Evolutionary conservation across 2,113 vertebrate species (phyloP).

Genomic region (Datnioides undecimradiatus): DNA sequence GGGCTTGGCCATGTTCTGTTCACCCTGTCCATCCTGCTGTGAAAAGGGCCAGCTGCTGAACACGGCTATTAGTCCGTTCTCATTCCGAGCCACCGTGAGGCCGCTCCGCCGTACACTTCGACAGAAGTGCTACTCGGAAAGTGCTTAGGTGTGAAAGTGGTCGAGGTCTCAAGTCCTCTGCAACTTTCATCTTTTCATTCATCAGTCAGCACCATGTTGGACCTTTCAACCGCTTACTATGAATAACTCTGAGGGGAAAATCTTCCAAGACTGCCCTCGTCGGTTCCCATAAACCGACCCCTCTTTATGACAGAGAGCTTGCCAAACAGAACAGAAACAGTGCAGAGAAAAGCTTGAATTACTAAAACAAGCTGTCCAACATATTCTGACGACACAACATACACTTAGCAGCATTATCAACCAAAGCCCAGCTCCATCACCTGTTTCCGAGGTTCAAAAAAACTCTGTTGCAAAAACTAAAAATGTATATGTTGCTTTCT

Average conservation of each 20-base stretch:
- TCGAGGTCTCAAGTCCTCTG: slow-evolving; percentile 25
- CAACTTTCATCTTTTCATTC: slow-evolving; percentile 41
- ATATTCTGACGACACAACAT: slow-evolving; percentile 19
- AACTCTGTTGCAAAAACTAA: background rate
- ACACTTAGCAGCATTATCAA: slow-evolving; percentile 8
- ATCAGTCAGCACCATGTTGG: slow-evolving; percentile 20
- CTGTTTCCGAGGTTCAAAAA: slow-evolving; percentile 19
- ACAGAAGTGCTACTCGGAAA: slow-evolving; percentile 30
- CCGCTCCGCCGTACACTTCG: background rate
- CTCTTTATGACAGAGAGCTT: slow-evolving; percentile 27
- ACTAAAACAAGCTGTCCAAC: slow-evolving; percentile 35
- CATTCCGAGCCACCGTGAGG: slow-evolving; percentile 19
- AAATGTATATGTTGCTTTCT: background rate
- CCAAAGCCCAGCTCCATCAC: background rate
- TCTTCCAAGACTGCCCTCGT: background rate
- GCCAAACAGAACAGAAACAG: slow-evolving; percentile 10
- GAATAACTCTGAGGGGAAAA: slow-evolving; percentile 35
- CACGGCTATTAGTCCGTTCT: slow-evolving; percentile 26
- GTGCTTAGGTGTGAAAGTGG: slow-evolving; percentile 39
- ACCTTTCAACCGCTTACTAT: slow-evolving; percentile 19
- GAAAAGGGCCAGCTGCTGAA: slow-evolving; percentile 56
- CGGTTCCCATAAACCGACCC: background rate
- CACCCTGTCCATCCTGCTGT: slow-evolving; percentile 48
- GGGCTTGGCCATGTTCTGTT: slow-evolving; percentile 48
- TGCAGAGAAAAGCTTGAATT: slow-evolving; percentile 23